Evolutionary conservation across 2,888 invertebrate species (phyloP), one percentile per base, ranked within the genome.

Genomic region (Bruchidius siliquastri): DNA sequence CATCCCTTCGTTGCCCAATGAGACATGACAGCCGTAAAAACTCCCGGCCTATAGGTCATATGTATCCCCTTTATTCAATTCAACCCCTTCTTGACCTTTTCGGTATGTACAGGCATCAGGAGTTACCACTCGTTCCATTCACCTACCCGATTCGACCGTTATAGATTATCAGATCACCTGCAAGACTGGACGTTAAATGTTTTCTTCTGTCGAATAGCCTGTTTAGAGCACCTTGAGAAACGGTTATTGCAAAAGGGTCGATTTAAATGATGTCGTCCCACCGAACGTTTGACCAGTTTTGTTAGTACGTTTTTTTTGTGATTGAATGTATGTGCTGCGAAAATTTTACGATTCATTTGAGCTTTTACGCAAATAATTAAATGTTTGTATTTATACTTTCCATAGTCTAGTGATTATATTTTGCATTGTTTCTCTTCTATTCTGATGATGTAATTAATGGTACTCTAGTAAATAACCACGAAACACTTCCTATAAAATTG

Each of bases 141-240:
- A 67, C 20, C 67, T 8, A 22, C 26, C 21, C 49, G 71, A 26
- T 21, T 4, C 72, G 76, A 75, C 78, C 78, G 78, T 78, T 78
- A 78, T 78, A 78, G 78, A 78, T 78, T 77, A 78, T 78, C 78
- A 75, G 76, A 77, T 78, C 78, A 78, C 76, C 78, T 78, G 78
- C 78, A 73, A 67, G 72, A 70, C 66, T 68, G 21, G 68, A 21
- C 22, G 21, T 68, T 22, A 68, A 68, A 68, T 68, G 21, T 21
- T 68, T 68, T 68, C 22, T 68, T 68, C 68, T 68, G 21, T 68
- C 71, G 22, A 67, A 68, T 1, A 49, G 49, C 49, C 49, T 49
- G 49, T 49, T 49, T 49, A 13, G 49, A 49, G 18, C 49, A 49
- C 8, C 18, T 49, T 49, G 49, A 49, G 49, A 13, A 13, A 49